Evolutionary conservation across 2,113 vertebrate species (phyloP).

Genomic region (Perca schrenkii): DNA sequence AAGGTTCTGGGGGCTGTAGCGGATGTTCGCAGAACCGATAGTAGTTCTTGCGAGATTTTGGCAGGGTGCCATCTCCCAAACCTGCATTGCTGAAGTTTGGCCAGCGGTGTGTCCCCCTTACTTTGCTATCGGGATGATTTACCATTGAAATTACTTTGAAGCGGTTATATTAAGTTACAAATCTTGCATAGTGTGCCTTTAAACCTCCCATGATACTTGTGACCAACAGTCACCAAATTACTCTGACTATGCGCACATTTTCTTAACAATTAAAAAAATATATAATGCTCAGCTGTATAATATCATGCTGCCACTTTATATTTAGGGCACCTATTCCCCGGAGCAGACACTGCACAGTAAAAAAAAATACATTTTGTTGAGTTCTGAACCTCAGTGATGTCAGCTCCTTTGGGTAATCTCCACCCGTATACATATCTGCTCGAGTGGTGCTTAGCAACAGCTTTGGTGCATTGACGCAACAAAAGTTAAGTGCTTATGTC

Average conservation of each 20-base stretch:
- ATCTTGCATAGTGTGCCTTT: too few species aligned
- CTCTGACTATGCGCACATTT: neutral
- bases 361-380: slow-evolving; percentile 32
- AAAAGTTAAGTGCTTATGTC: slow-evolving; percentile 34
- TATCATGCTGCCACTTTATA: slow-evolving; percentile 14
- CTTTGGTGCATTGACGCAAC: slow-evolving; percentile 33
- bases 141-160: too few species aligned
- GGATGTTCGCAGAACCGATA: too few species aligned
- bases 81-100: too few species aligned
- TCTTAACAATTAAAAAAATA: slow-evolving; percentile 13
- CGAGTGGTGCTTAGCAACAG: slow-evolving; percentile 50
- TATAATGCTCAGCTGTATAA: neutral
- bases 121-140: too few species aligned
- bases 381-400: slow-evolving; percentile 30
- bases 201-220: neutral
- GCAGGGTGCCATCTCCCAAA: too few species aligned
- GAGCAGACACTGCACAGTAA: slow-evolving; percentile 36
- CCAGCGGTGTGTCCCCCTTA: too few species aligned
- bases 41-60: too few species aligned
- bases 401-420: slow-evolving; percentile 57
- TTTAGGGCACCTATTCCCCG: slow-evolving; percentile 52
- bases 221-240: neutral
- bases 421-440: slow-evolving; percentile 38
- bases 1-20: too few species aligned
- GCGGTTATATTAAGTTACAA: too few species aligned